Evolutionary conservation across 1,140 invertebrate genomes (phyloP).

Genomic region (Laupala kohalensis): DNA sequence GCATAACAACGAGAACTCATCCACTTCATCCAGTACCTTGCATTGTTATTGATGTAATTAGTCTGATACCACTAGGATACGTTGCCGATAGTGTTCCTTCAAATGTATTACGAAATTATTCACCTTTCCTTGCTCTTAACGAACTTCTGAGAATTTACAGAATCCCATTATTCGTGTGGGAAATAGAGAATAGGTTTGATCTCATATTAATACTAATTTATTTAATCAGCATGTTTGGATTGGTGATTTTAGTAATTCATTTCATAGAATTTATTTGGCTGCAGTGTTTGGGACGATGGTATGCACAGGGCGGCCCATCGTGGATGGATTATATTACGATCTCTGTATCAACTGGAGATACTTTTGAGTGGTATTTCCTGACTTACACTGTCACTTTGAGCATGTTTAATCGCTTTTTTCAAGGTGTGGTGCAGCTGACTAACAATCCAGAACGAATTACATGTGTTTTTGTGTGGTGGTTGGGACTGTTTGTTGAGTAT

Average conservation of each 20-base stretch:
- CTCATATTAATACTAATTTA: not conserved
- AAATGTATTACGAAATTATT: too few relatives aligned
- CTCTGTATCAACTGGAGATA: not conserved
- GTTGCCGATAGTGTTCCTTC: too few relatives aligned
- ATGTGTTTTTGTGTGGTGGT: not conserved
- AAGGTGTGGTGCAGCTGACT: not conserved
- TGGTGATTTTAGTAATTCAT: not conserved
- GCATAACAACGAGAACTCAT: not conserved
- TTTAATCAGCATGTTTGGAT: not conserved
- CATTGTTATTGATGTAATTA: not conserved
- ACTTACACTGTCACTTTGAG: not conserved
- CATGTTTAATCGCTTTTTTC: not conserved
- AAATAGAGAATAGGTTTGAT: not conserved
- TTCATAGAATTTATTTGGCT: not conserved
- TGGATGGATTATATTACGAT: not conserved
- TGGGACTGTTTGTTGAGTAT: not conserved
- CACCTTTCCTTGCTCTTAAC: too few relatives aligned
- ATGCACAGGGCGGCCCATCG: not conserved
- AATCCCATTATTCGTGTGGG: not conserved
- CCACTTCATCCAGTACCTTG: not conserved
- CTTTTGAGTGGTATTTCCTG: not conserved
- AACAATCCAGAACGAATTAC: not conserved
- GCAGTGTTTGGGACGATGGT: not conserved
- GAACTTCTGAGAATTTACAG: not conserved
- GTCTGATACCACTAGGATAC: not conserved